These are phyloP conservation scores for Leontopithecus rosalia DNA, from an alignment of 2,797 vertebrate species.

Conservation along the genomic window DNA sequence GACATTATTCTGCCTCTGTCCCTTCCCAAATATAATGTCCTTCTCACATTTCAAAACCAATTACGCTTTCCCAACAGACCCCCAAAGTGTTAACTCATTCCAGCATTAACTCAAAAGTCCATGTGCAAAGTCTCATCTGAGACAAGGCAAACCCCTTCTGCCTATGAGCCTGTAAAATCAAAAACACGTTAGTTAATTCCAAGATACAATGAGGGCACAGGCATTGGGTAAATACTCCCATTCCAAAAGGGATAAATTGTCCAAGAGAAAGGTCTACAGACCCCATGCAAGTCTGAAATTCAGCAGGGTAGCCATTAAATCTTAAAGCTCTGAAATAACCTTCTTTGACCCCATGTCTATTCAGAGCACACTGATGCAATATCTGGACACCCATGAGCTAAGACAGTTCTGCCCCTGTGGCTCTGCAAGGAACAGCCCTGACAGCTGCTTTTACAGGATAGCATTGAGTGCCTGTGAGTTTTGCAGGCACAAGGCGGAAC, in stretches of 20 bases:
- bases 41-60: not conserved
- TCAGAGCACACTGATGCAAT: not conserved
- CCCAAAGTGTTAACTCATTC: not conserved
- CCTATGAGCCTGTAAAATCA: not conserved
- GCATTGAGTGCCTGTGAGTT: not conserved
- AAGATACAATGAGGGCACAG: not conserved
- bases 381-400: not conserved
- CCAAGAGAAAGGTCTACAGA: not conserved
- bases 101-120: not conserved
- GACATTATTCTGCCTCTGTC: not conserved
- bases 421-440: not conserved
- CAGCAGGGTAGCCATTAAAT: not conserved
- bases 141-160: not conserved
- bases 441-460: not conserved
- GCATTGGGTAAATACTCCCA: not conserved
- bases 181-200: not conserved
- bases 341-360: not conserved
- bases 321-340: not conserved
- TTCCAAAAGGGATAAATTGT: not conserved
- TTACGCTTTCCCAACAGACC: not conserved
- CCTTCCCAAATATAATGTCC: not conserved
- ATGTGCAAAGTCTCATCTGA: not conserved
- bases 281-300: not conserved
- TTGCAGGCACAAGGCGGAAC: not conserved
- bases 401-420: not conserved